Evolutionary conservation across 2,113 vertebrate genomes (phyloP).

Genomic region (Hydropotes inermis): DNA sequence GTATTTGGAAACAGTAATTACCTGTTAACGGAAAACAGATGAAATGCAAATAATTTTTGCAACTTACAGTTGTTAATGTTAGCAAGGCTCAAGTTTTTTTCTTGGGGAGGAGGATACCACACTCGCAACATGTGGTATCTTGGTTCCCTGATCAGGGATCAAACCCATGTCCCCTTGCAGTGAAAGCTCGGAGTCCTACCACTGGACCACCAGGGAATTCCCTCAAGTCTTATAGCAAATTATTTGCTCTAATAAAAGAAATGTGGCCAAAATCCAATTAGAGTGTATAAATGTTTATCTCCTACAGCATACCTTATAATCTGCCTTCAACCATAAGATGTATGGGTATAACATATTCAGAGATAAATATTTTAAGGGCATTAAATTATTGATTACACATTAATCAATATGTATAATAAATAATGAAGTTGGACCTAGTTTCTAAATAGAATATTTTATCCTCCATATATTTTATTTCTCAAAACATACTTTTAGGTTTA

Average conservation of each 20-base stretch:
- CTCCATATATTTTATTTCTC: neutral
- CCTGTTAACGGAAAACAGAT: neutral
- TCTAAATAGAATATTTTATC: constrained; percentile 35
- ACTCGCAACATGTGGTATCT: neutral
- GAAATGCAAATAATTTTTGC: neutral
- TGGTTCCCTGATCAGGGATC: neutral
- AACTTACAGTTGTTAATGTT: neutral
- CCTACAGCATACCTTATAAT: neutral
- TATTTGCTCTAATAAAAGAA: neutral
- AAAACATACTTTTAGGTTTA: neutral
- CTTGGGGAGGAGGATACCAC: neutral
- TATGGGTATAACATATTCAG: neutral
- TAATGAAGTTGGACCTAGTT: constrained; percentile 26
- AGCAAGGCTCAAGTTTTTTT: neutral
- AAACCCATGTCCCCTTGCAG: neutral
- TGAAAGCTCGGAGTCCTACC: neutral
- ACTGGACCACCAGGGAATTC: neutral
- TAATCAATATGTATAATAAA: constrained; percentile 33
- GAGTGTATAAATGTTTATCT: neutral
- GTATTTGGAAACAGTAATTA: neutral
- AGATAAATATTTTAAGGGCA: constrained; percentile 19
- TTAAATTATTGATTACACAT: constrained; percentile 27
- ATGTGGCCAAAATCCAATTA: neutral
- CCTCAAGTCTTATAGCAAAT: neutral
- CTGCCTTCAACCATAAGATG: neutral